Percentiles rank a stretch among this genome's conserved stretches.
Evolutionary conservation across 2,797 vertebrate species (phyloP).

Genomic region (Salarias fasciatus): DNA sequence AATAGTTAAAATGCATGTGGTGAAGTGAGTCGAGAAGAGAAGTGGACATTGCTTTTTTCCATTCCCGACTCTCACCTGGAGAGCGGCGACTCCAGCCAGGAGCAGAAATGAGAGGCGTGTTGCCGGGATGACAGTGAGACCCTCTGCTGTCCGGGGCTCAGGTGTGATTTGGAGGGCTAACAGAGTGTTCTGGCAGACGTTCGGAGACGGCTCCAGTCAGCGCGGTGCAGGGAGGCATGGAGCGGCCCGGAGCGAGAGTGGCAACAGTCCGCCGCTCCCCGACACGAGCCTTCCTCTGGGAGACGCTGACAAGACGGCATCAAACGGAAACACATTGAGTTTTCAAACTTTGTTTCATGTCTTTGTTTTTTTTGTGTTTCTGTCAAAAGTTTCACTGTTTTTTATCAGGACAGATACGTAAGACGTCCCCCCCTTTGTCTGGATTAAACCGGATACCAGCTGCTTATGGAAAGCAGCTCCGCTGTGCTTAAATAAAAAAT

Average conservation of each 20-base stretch:
- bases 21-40: conserved; percentile 13
- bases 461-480: neutral
- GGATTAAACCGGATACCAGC: conserved; percentile 15
- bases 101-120: conserved; percentile 25
- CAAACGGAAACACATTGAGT: conserved; percentile 9
- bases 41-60: conserved; percentile 8
- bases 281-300: conserved; percentile 51
- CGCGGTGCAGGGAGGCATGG: conserved; percentile 51
- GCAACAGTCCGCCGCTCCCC: conserved; percentile 33
- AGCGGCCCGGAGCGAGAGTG: conserved; percentile 32
- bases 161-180: conserved; percentile 37
- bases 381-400: conserved; percentile 9
- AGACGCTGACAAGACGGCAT: conserved; percentile 28
- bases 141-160: conserved; percentile 15
- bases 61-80: conserved; percentile 18
- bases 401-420: neutral
- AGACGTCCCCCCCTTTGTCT: neutral
- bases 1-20: conserved; percentile 44
- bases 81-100: conserved; percentile 15
- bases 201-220: conserved; percentile 9
- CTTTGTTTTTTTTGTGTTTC: neutral
- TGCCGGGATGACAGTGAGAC: conserved; percentile 4
- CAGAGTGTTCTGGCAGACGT: conserved; percentile 30
- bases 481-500: neutral
- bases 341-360: conserved; percentile 40